Evolutionary conservation across 2,113 vertebrate species (phyloP), one percentile per base, ranked within the genome.

Genomic region (Pithys albifrons): DNA sequence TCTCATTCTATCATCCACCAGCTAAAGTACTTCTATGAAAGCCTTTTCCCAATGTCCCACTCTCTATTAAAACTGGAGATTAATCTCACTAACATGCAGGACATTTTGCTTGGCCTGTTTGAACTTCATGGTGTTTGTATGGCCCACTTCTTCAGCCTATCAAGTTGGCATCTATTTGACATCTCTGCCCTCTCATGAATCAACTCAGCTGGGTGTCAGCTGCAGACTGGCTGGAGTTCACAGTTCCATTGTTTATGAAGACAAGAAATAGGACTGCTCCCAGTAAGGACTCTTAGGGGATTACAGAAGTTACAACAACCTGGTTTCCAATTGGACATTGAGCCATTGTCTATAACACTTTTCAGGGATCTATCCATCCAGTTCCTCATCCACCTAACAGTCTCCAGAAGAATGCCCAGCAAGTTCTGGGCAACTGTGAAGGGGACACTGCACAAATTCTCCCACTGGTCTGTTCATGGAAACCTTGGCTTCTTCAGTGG

Each of bases 381-480:
- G 37, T 97, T 97, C 69, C 95, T 83, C 88, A 97, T 64, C 10
- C 19, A 48, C 15, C 19, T 15, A 46, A 22, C 29, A 37, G 33
- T 24, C 31, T 54, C 27, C 51, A 54, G 27, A 54, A 9, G 16
- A 54, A 15, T 29, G 27, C 17, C 27, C 51, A 54, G 27, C 27
- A 54, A 29, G 51, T 54, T 54, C 27, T 54, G 51, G 25, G 51
- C 25, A 27, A 27, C 41, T 43, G 14, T 43, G 41, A 14, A 14
- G 14, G 41, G 41, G 41, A 43, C 41, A 43, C 41, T 43, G 41
- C 14, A 43, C 41, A 43, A 12, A 43, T 43, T 43, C 41, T 43
- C 41, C 41, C 41, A 43, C 41, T 43, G 41, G 14, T 43, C 41
- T 43, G 41, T 6, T 43, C 41, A 43, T 43, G 41, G 41, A 43